Evolutionary conservation across 2,888 invertebrate genomes (phyloP).

Genomic region (Hypselothyrea guttata): DNA sequence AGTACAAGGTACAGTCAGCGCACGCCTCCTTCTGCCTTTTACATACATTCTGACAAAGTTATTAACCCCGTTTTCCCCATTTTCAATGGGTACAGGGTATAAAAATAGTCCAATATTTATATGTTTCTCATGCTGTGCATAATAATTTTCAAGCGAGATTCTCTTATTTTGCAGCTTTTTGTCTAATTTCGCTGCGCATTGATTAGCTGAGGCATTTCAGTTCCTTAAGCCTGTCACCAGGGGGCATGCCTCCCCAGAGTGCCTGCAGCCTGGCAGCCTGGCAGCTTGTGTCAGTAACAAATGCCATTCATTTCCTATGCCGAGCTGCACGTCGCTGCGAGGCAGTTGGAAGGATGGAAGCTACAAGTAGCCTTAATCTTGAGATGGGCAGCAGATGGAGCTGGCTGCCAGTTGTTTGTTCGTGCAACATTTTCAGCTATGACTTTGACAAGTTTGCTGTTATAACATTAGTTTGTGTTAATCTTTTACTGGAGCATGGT

Average conservation of each 20-base stretch:
- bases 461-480: conserved; percentile 66
- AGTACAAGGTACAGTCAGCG: too few relatives aligned
- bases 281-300: conserved; percentile 60
- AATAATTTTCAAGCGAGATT: not conserved
- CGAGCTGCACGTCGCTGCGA: conserved; percentile 53
- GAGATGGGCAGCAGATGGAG: conserved; percentile 36
- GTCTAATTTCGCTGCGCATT: conserved; percentile 39
- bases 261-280: conserved; percentile 2
- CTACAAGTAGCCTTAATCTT: conserved; percentile 40
- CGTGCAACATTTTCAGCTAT: conserved; percentile 24
- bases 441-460: conserved; percentile 73
- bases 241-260: conserved; percentile 5
- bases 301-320: conserved; percentile 71
- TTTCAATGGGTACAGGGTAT: too few relatives aligned
- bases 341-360: conserved; percentile 12
- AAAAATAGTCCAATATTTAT: too few relatives aligned
- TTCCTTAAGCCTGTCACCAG: conserved; percentile 33
- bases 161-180: not conserved
- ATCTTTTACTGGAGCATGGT: conserved; percentile 55
- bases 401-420: conserved; percentile 50
- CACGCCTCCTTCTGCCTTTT: too few relatives aligned
- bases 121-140: too few relatives aligned
- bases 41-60: too few relatives aligned
- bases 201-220: conserved; percentile 48
- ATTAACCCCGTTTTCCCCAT: too few relatives aligned